Base-by-base conservation (phyloP, 1,140 invertebrate genomes). In the Xylocopa sonorina region DNA sequence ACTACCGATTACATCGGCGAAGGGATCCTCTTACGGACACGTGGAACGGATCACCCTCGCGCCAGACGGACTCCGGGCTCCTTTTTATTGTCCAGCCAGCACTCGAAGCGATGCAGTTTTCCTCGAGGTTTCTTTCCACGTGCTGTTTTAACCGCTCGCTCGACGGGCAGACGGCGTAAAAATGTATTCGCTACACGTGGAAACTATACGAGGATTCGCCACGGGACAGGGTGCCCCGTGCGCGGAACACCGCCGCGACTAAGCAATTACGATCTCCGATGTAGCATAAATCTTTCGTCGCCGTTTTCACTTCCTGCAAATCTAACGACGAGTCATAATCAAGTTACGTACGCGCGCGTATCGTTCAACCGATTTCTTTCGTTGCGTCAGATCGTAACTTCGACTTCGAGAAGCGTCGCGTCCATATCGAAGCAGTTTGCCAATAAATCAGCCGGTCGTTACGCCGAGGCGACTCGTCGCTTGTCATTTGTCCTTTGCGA, bases 301-400 rank as follows among this genome's bases (percentile, higher is more conserved):
- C 29, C 6, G 29, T 38, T 57, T 64, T 73, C 58, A 34, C 69
- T 78, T 78, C 78, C 73, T 53, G 38, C 41, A 32, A 60, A 50
- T 64, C 48, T 63, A 64, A 78, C 29, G 34, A 7, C 27, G 38
- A 43, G 16, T 62, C 27, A 29, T 71, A 46, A 51, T 18, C 57
- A 12, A 57, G 68, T 73, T 73, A 72, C 46, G 55, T n/a, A 10
- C 29, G 53, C 43, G 62, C 55, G 78, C 53, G 63, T 55, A 73
- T 64, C 34, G 77, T 64, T 77, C 73, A 2, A 43, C 38, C 63
- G 73, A 80, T 80, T 80, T 62, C 73, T 63, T 76, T 68, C 73
- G 55, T 80, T 80, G 73, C 78, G 29, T 80, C 63, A 80, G 43
- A 21, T 18, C 0, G 32, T n/a, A 34, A 62, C 14, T 24, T 43